Conservation (phyloP, 2,888 invertebrate species). For the Ormyrus nitidulus region DNA sequence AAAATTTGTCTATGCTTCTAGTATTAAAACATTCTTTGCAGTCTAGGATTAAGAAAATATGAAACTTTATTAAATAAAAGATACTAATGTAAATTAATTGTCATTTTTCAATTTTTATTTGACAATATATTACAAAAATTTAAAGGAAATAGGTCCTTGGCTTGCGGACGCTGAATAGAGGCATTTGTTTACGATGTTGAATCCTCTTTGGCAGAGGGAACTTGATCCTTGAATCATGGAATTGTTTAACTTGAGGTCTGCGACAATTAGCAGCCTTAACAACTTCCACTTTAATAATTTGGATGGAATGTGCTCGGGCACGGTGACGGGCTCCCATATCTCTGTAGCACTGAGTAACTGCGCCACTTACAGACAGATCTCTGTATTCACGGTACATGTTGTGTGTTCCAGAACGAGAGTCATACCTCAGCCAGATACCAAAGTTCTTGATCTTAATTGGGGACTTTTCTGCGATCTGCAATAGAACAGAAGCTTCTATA, state of each 20-base stretch:
- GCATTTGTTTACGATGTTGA: conserved; percentile 89
- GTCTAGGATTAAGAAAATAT: neutral
- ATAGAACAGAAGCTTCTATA: neutral
- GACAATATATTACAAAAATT: conserved; percentile 59
- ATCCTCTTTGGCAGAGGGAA: conserved; percentile 97
- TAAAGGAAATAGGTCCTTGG: conserved; percentile 88
- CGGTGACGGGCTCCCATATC: conserved; percentile 94
- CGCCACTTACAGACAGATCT: conserved; percentile 95
- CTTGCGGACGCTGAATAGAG: conserved; percentile 88
- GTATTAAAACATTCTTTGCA: too few species aligned
- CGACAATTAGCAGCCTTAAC: conserved; percentile 93
- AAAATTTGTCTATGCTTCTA: too few species aligned
- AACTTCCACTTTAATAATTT: conserved; percentile 97
- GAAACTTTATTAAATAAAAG: conserved; percentile 12
- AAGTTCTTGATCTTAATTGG: conserved; percentile 98
- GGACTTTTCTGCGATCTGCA: conserved; percentile 90
- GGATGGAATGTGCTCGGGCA: conserved; percentile 97
- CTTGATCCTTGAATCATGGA: conserved; percentile 96
- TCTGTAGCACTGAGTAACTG: conserved; percentile 98
- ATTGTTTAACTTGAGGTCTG: conserved; percentile 96
- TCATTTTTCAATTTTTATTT: conserved; percentile 55
- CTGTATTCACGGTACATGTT: conserved; percentile 99
- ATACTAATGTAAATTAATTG: neutral
- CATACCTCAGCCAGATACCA: conserved; percentile 99
- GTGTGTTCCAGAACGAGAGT: conserved; percentile 98